Evolutionary conservation across 2,888 invertebrate genomes (phyloP), one percentile per base, ranked within the genome.

Genomic region (Adineta ricciae): DNA sequence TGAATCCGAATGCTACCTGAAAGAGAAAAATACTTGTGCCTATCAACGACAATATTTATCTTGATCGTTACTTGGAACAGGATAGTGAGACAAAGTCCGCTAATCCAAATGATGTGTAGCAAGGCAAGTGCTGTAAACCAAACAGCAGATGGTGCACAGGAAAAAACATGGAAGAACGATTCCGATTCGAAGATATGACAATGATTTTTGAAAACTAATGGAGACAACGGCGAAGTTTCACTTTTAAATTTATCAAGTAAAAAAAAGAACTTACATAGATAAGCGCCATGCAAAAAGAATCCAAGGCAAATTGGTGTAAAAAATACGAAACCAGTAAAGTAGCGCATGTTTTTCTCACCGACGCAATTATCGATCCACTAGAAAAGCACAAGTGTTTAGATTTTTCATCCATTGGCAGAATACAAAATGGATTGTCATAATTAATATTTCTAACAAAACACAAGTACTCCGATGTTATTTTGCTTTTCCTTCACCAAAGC

Each of bases 321-420:
- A 85, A 84, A 85, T 32, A 85, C 21, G 36, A 85, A 85, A 14
- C 85, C 85, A 82, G 73, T 49, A 83, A 85, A 85, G 64, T 85
- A 85, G n/a, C 41, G 50, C 24, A 85, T 36, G 78, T 78, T 85
- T 36, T 41, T 56, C 11, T 83, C 73, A 36, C 85, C 85, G 32
- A 85, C 46, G 27, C 85, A 85, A 56, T 85, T 85, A n/a, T 78
- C 78, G 2, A 78, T 24, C 78, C 78, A 78, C 78, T 78, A 78
- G n/a, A 78, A 78, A n/a, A 16, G n/a, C 8, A n/a, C 46, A 78
- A 41, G 41, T 5, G 41, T 19, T 78, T 36, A 5, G 0, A 78
- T 41, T 41, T n/a, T 46, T 46, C 5, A 46, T 46, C 46, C 46
- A 46, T 8, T 8, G 11, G 5, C 16, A 1, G 32, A 4, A 32